Base-by-base conservation (phyloP, 37 sponge, comb jelly and placozoan genomes). In the Spongilla lacustris region DNA sequence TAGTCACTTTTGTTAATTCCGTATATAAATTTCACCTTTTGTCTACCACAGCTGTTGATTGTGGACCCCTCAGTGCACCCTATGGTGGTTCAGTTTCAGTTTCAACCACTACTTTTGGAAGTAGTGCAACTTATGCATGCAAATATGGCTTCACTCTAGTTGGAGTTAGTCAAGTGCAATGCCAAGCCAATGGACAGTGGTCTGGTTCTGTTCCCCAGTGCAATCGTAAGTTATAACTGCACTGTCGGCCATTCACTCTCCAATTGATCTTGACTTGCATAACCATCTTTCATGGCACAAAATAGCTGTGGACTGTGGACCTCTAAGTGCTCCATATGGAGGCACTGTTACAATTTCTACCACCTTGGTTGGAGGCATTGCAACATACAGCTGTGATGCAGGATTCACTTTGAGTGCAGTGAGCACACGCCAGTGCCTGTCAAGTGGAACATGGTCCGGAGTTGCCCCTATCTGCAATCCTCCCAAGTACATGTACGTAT, bases 121-220 rank as follows among this genome's bases (percentile, higher is more conserved):
- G 72, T 0, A 70, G 23, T n/a, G 91, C 79, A 23, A 67, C 32
- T 12, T 94, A 84, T 81, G 30, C 69, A 28, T 94, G 94, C 66
- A 77, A 81, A 24, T 22, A 41, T 12, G 91, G 91, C 5, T 90
- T 72, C 68, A 73, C 33, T 0, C 50, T 91, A 13, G 86, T 36
- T 27, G 94, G 94, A 38, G 23, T 25, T 19, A 24, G 27, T 0
- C 23, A 19, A 0, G 75, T 91, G 23, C 72, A 19, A 5, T 94
- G 94, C 34, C 79, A 82, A 41, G 68, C 67, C 6, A 73, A 79
- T 85, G 91, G 82, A 31, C 25, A 50, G 21, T 94, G 94, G 94
- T 88, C 89, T 48, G 89, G 89, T 24, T 35, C 36, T 46, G 71
- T 28, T 6, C 88, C 88, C 25, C 69, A 30, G n/a, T 88, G 88